Percentiles rank a stretch among this genome's conserved stretches.
phyloP scores from a whole-genome alignment of 2,888 invertebrate species.

The Conchocele bisecta region DNA sequence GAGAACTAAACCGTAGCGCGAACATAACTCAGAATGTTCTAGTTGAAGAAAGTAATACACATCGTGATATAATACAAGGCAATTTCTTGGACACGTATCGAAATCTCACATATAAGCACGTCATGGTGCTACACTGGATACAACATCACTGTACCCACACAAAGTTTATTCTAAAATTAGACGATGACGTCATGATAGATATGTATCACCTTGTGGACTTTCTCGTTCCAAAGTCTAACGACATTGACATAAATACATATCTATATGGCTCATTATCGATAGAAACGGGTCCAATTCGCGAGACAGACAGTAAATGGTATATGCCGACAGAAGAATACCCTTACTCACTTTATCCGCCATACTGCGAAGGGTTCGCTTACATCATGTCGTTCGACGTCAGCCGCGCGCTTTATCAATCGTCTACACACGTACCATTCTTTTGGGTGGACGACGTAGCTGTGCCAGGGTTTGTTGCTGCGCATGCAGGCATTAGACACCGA shows the following conservation, averaged over 20 bases:
- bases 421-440: slow-evolving; percentile 55
- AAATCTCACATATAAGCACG: slow-evolving; percentile 80
- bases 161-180: slow-evolving; percentile 77
- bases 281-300: slow-evolving; percentile 54
- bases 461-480: slow-evolving; percentile 66
- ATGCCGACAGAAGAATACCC: slow-evolving; percentile 63
- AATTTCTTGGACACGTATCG: slow-evolving; percentile 79
- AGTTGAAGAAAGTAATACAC: slow-evolving; percentile 41
- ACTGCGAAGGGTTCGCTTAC: slow-evolving; percentile 72
- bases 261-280: slow-evolving; percentile 64
- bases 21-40: slow-evolving; percentile 35
- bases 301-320: slow-evolving; percentile 65
- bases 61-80: slow-evolving; percentile 68
- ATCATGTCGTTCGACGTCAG: slow-evolving; percentile 58
- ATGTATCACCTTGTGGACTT: slow-evolving; percentile 85
- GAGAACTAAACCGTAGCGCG: slow-evolving; percentile 16
- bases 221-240: slow-evolving; percentile 45
- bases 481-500: slow-evolving; percentile 47
- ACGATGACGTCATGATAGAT: slow-evolving; percentile 81
- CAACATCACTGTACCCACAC: slow-evolving; percentile 74
- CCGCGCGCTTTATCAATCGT: slow-evolving; percentile 48
- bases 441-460: slow-evolving; percentile 77
- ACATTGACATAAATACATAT: slow-evolving; percentile 50
- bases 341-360: slow-evolving; percentile 65
- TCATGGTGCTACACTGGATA: slow-evolving; percentile 77